phyloP scores from a whole-genome alignment of 2,888 invertebrate genomes.

The Lamellibrachia satsuma region DNA sequence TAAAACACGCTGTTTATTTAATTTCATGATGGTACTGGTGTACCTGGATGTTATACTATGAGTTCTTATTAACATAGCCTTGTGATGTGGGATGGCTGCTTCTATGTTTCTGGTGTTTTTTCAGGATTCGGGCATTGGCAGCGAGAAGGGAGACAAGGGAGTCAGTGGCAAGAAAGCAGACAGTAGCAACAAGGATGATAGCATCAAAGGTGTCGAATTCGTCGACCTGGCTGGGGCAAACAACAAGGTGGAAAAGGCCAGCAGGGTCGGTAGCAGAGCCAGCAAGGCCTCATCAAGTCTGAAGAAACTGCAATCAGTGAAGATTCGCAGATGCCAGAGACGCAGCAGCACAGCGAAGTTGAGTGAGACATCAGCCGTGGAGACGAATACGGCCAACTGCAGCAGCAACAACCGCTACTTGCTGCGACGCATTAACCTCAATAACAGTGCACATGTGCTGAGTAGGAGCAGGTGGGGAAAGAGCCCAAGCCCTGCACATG shows the following conservation, averaged over 20 bases:
- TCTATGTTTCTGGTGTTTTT: background rate
- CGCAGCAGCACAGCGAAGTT: background rate
- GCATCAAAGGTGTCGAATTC: background rate
- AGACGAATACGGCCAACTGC: background rate
- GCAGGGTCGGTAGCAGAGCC: background rate
- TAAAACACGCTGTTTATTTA: too few relatives aligned
- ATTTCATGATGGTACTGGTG: too few relatives aligned
- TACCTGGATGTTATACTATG: too few relatives aligned
- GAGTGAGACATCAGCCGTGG: background rate
- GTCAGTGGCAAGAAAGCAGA: background rate
- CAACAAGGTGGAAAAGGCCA: background rate
- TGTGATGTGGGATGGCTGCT: background rate
- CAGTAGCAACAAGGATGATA: background rate
- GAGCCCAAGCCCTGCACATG: background rate
- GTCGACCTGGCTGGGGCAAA: background rate
- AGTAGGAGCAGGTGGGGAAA: background rate
- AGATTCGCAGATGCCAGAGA: background rate
- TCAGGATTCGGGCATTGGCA: background rate
- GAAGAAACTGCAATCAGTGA: background rate
- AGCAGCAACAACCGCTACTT: background rate
- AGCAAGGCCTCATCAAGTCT: background rate
- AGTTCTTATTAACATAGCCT: background rate
- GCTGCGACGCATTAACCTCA: background rate
- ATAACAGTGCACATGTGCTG: background rate
- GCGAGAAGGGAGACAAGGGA: background rate